These are phyloP conservation scores for Parelbella ahira DNA, from an alignment of 2,888 invertebrate genomes.

Conservation along the genomic window DNA sequence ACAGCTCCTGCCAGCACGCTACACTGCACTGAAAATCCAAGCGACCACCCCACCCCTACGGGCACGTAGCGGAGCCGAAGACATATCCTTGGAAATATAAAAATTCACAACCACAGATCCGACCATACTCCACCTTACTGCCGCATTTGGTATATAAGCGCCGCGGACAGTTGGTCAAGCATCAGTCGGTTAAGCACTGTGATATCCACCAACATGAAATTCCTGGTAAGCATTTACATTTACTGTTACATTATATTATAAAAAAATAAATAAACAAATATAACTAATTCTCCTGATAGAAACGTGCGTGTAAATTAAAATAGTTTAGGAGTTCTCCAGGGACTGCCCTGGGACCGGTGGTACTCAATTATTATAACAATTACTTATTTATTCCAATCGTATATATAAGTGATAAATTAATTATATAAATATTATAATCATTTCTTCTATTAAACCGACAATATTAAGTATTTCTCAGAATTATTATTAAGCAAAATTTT, in stretches of 20 bases:
- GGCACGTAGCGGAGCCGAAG: constrained; percentile 33
- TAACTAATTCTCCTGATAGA: background rate
- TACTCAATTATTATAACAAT: no score
- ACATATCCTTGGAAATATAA: constrained; percentile 46
- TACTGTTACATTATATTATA: background rate
- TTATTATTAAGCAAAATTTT: no score
- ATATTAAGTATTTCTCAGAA: no score
- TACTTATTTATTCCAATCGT: no score
- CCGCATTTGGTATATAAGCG: constrained; percentile 46
- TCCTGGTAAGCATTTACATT: constrained; percentile 52
- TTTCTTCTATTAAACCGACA: background rate
- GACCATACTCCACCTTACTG: constrained; percentile 30
- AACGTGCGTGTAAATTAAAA: no score
- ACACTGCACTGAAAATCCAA: constrained; percentile 10
- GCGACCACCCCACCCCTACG: constrained; percentile 15
- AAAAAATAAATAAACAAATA: background rate
- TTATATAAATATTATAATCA: no score
- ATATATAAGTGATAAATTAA: no score
- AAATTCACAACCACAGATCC: constrained; percentile 39
- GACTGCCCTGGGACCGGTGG: constrained; percentile 2
- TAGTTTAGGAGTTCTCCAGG: constrained; percentile 5
- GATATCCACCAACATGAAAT: constrained; percentile 55
- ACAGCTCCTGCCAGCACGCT: constrained; percentile 27
- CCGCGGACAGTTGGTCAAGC: constrained; percentile 36
- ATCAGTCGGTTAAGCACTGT: constrained; percentile 52